These are phyloP conservation scores for Trichopria drosophilae DNA, from an alignment of 2,888 invertebrate genomes.

Conservation along the genomic window DNA sequence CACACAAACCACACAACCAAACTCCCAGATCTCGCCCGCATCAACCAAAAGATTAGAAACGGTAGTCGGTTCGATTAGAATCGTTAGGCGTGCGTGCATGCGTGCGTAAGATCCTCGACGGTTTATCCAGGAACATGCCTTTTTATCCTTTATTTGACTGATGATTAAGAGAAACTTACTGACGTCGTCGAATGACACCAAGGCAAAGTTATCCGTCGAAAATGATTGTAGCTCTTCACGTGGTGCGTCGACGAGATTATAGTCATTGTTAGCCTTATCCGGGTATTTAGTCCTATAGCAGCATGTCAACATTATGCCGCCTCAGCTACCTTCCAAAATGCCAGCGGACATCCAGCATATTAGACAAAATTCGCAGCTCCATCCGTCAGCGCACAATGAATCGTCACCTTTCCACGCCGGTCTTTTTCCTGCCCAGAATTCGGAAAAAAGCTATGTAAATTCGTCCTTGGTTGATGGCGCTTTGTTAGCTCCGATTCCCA, in stretches of 20 bases:
- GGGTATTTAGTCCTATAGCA: slow-evolving; percentile 69
- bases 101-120: no score
- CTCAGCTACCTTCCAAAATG: slow-evolving; percentile 81
- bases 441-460: no score
- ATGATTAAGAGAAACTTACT: slow-evolving; percentile 62
- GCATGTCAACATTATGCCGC: slow-evolving; percentile 81
- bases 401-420: slow-evolving; percentile 59
- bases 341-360: slow-evolving; percentile 91
- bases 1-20: no score
- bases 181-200: slow-evolving; percentile 62
- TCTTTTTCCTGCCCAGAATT: slow-evolving; percentile 56
- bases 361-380: slow-evolving; percentile 87
- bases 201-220: slow-evolving; percentile 61
- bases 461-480: no score
- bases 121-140: no score
- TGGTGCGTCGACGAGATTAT: slow-evolving; percentile 53
- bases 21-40: no score
- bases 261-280: slow-evolving; percentile 53
- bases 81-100: no score
- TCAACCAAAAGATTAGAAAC: no score
- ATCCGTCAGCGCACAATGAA: slow-evolving; percentile 70
- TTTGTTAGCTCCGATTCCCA: no score
- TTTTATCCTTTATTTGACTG: no score
- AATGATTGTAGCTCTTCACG: slow-evolving; percentile 51
- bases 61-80: no score